Conservation (phyloP, 2,113 vertebrate species). For the Archocentrus centrarchus region DNA sequence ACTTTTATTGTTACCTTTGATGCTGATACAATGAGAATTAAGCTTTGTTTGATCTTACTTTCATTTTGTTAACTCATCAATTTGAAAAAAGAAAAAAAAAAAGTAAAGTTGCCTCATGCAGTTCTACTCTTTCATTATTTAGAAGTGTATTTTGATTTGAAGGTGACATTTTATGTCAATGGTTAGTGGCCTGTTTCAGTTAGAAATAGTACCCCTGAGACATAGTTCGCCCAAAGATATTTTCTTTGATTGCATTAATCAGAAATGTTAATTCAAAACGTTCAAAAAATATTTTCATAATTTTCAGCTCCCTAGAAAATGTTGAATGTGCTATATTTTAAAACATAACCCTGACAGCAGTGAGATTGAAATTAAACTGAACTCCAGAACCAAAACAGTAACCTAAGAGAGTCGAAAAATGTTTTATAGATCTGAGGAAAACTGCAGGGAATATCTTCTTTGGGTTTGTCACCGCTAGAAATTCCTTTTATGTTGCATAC, state of each 20-base stretch:
- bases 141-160: background rate
- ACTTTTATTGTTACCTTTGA: background rate
- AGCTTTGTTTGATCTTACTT: background rate
- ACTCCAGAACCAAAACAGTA: background rate
- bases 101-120: background rate
- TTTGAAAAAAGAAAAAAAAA: background rate
- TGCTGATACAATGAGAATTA: background rate
- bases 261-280: background rate
- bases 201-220: no score
- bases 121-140: background rate
- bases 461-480: background rate
- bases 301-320: background rate
- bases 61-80: background rate
- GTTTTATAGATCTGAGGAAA: background rate
- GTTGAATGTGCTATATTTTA: background rate
- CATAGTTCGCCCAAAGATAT: background rate
- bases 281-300: background rate
- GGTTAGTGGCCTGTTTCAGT: no score
- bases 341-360: background rate
- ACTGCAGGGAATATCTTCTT: background rate
- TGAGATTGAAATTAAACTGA: background rate
- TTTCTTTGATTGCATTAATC: background rate
- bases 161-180: no score
- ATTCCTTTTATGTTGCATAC: background rate
- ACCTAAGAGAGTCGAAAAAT: background rate